phyloP scores from a whole-genome alignment of 2,113 vertebrate genomes.

The Nothoprocta pentlandii region DNA sequence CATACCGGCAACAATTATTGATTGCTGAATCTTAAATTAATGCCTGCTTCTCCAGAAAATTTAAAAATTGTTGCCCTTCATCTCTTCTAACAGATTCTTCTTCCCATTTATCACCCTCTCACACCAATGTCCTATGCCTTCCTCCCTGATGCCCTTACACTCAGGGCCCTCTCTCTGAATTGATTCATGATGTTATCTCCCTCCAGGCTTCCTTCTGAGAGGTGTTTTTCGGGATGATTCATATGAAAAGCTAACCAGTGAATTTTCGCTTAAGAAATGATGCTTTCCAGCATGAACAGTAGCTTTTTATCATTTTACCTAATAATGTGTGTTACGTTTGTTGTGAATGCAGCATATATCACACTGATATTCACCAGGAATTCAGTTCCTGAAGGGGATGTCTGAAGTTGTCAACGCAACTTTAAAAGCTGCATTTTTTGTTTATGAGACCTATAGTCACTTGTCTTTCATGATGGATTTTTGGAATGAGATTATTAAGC shows the following conservation, averaged over 20 bases:
- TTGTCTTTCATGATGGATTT: background rate
- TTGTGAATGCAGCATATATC: background rate
- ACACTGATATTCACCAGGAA: background rate
- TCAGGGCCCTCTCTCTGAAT: background rate
- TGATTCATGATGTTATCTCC: accelerated
- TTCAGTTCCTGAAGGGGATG: background rate
- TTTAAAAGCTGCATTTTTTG: background rate
- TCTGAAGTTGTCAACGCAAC: background rate
- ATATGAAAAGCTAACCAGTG: background rate
- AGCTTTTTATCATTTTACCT: background rate
- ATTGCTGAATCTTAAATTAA: background rate
- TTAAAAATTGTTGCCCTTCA: background rate
- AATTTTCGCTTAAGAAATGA: accelerated
- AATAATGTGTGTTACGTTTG: background rate
- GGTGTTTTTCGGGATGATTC: background rate
- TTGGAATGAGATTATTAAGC: slow-evolving; percentile 39
- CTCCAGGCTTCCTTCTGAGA: background rate
- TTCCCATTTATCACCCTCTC: accelerated
- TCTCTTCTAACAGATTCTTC: background rate
- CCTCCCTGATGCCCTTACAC: accelerated
- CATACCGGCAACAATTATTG: background rate
- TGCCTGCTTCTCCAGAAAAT: accelerated
- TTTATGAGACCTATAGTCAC: background rate
- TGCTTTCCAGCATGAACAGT: accelerated
- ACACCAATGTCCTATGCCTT: accelerated